A percentile compares a stretch with the other conserved stretches of the same genome.
Conservation (phyloP, 2,113 vertebrate species). For the Carassius gibelio region DNA sequence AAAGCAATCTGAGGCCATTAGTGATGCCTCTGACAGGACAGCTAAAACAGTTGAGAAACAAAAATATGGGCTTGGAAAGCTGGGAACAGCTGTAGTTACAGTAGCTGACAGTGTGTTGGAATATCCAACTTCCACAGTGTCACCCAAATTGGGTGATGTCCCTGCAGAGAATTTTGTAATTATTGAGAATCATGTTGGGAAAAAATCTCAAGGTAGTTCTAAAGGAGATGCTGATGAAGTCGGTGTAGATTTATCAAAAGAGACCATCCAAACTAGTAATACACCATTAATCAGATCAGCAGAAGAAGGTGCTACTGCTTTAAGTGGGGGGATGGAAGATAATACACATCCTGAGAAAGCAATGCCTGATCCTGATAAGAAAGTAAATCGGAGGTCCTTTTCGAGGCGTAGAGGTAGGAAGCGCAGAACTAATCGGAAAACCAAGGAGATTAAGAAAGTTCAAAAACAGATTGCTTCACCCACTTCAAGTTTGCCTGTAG, state of each 20-base stretch:
- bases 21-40: not conserved
- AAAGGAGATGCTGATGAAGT: conserved; percentile 25
- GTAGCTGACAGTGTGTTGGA: conserved; percentile 15
- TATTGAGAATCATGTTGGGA: conserved; percentile 65
- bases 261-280: conserved; percentile 25
- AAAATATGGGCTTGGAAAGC: conserved; percentile 42
- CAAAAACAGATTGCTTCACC: conserved; percentile 26
- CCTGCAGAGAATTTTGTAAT: conserved; percentile 68
- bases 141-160: conserved; percentile 58
- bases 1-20: not conserved
- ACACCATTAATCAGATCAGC: conserved; percentile 12
- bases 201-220: conserved; percentile 44
- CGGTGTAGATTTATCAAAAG: not conserved
- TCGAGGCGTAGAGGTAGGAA: conserved; percentile 15
- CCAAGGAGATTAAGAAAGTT: not conserved
- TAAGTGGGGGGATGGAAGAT: not conserved
- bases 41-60: conserved; percentile 23
- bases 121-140: not conserved
- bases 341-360: not conserved
- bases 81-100: conserved; percentile 27
- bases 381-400: not conserved
- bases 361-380: not conserved
- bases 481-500: conserved; percentile 30
- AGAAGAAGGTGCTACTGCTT: conserved; percentile 1
- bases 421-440: conserved; percentile 13